phyloP scores from a whole-genome alignment of 1,140 invertebrate species.

The Cydia strobilella region DNA sequence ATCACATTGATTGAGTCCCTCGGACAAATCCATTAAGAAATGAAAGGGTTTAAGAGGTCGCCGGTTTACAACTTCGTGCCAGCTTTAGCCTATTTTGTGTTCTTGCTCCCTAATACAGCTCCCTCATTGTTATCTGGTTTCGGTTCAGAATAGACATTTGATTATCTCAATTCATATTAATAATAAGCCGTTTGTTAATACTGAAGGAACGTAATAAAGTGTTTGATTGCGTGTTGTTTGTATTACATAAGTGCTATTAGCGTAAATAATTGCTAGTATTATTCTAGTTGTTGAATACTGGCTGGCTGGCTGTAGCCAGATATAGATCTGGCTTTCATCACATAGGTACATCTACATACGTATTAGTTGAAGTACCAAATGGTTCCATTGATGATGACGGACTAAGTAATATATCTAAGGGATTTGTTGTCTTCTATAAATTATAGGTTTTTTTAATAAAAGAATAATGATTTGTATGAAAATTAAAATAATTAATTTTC shows the following conservation, averaged over 20 bases:
- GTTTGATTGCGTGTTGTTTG: background rate
- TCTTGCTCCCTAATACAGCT: background rate
- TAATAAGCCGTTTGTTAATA: background rate
- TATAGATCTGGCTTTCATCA: no score
- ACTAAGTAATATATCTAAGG: no score
- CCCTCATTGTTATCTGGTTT: background rate
- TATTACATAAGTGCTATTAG: background rate
- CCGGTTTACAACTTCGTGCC: background rate
- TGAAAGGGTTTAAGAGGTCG: constrained; percentile 34
- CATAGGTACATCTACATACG: no score
- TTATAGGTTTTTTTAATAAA: no score
- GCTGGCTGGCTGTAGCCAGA: no score
- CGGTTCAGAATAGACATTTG: background rate
- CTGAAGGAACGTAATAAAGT: background rate
- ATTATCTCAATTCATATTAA: constrained; percentile 3
- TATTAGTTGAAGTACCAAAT: no score
- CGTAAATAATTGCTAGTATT: background rate
- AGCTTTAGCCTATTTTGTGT: background rate
- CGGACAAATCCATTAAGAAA: constrained; percentile 42
- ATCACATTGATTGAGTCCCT: constrained; percentile 30
- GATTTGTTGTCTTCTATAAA: no score
- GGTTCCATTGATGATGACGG: no score
- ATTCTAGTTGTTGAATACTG: background rate
- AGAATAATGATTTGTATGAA: no score
- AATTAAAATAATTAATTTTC: no score